Percentiles rank a stretch among this genome's conserved stretches.
Evolutionary conservation across 1,140 invertebrate species (phyloP).

Genomic region (Calephelis nemesis): DNA sequence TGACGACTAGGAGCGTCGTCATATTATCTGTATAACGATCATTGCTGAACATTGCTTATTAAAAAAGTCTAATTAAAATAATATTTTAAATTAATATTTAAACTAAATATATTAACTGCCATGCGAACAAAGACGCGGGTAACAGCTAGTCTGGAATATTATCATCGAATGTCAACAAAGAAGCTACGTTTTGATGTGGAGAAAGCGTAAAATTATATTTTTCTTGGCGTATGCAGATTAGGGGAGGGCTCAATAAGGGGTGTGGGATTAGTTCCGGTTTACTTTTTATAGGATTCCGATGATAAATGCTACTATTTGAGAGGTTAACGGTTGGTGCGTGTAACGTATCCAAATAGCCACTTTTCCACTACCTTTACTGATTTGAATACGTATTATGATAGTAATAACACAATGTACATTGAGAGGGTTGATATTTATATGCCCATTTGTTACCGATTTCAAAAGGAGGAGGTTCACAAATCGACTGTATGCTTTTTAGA

Average conservation of each 20-base stretch:
- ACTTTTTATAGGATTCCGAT: constrained; percentile 78
- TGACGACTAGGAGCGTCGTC: too few relatives aligned
- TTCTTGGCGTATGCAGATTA: constrained; percentile 76
- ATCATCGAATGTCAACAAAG: constrained; percentile 52
- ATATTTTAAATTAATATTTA: too few relatives aligned
- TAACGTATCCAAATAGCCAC: constrained; percentile 70
- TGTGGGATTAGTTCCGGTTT: constrained; percentile 73
- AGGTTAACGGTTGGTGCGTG: constrained; percentile 71
- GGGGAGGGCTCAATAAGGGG: constrained; percentile 49
- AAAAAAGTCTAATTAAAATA: too few relatives aligned
- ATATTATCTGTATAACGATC: too few relatives aligned
- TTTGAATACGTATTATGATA: constrained; percentile 39
- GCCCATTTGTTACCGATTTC: background rate
- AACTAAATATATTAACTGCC: too few relatives aligned
- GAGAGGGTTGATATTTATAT: background rate
- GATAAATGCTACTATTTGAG: constrained; percentile 70
- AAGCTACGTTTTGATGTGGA: constrained; percentile 50
- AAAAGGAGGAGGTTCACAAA: too few relatives aligned
- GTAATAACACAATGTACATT: constrained; percentile 5
- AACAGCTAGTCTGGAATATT: constrained; percentile 26
- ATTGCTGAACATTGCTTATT: too few relatives aligned
- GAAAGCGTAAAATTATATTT: constrained; percentile 74
- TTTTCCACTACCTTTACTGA: constrained; percentile 38
- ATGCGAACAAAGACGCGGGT: constrained; percentile 3
- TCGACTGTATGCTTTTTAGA: too few relatives aligned